Evolutionary conservation across 2,888 invertebrate genomes (phyloP).

Genomic region (Litoditis marina): DNA sequence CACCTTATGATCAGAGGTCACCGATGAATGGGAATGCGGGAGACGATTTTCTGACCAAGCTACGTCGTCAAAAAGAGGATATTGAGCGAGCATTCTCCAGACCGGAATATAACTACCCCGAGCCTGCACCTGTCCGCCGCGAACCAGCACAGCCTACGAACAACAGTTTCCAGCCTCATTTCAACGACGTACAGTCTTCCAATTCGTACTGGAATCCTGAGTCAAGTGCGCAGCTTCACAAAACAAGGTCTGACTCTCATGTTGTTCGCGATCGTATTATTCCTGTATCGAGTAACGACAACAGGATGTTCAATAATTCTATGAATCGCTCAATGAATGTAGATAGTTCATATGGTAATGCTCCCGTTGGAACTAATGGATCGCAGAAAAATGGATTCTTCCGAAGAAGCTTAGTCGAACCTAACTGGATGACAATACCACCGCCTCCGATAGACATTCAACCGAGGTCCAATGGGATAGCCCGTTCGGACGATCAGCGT

Average conservation of each 20-base stretch:
- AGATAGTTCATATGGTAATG: not conserved
- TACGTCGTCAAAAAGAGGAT: slow-evolving; percentile 35
- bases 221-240: too few species aligned
- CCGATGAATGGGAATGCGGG: slow-evolving; percentile 10
- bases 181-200: too few species aligned
- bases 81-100: slow-evolving; percentile 4
- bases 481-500: not conserved
- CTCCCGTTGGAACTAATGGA: not conserved
- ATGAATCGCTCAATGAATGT: slow-evolving; percentile 3
- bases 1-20: slow-evolving; percentile 3
- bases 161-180: too few species aligned
- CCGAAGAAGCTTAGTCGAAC: slow-evolving; percentile 24
- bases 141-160: slow-evolving; percentile 22
- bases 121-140: not conserved
- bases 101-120: not conserved
- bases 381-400: slow-evolving; percentile 17
- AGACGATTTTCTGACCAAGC: slow-evolving; percentile 33
- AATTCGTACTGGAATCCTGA: too few species aligned
- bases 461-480: slow-evolving; percentile 3
- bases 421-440: slow-evolving; percentile 37
- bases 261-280: not conserved
- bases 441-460: slow-evolving; percentile 29
- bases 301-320: too few species aligned
- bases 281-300: not conserved
- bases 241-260: slow-evolving; percentile 15